Conservation (phyloP, 2,888 invertebrate species). For the Coecobrya sp. region DNA sequence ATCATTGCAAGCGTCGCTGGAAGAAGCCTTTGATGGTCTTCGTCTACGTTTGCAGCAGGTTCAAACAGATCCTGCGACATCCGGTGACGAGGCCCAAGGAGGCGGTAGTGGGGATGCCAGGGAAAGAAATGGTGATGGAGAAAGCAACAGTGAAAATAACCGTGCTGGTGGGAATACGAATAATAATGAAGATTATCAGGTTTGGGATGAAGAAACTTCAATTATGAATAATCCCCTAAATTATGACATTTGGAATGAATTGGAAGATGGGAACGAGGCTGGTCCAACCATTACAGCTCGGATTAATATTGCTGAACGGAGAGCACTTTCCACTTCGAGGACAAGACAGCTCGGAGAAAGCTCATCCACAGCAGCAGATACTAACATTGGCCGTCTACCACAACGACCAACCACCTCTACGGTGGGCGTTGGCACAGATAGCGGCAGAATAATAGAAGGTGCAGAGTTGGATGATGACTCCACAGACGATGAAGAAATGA, state of each 20-base stretch:
- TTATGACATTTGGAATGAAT: conserved; percentile 74
- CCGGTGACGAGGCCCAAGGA: neutral
- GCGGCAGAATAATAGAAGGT: neutral
- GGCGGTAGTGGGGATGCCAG: too few relatives aligned
- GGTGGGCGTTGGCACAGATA: conserved; percentile 29
- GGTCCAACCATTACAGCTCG: conserved; percentile 55
- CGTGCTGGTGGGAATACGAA: neutral
- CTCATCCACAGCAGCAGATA: neutral
- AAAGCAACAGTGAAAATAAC: conserved; percentile 19
- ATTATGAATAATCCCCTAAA: conserved; percentile 69
- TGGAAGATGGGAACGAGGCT: conserved; percentile 46
- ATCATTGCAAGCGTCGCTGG: conserved; percentile 60
- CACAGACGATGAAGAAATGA: conserved; percentile 56
- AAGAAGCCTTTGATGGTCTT: conserved; percentile 64
- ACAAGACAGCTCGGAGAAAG: neutral
- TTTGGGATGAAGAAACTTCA: conserved; percentile 69
- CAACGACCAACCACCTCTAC: too few relatives aligned
- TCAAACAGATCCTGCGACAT: neutral
- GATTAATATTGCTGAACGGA: conserved; percentile 61
- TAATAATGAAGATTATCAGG: conserved; percentile 31
- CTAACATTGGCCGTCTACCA: neutral
- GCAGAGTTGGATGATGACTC: conserved; percentile 57
- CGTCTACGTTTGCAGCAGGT: conserved; percentile 47
- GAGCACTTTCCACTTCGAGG: neutral
- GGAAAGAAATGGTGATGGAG: neutral